Percentiles rank a stretch among this genome's conserved stretches.
phyloP scores from a whole-genome alignment of 2,888 invertebrate species.

The Melanostoma scalare region DNA sequence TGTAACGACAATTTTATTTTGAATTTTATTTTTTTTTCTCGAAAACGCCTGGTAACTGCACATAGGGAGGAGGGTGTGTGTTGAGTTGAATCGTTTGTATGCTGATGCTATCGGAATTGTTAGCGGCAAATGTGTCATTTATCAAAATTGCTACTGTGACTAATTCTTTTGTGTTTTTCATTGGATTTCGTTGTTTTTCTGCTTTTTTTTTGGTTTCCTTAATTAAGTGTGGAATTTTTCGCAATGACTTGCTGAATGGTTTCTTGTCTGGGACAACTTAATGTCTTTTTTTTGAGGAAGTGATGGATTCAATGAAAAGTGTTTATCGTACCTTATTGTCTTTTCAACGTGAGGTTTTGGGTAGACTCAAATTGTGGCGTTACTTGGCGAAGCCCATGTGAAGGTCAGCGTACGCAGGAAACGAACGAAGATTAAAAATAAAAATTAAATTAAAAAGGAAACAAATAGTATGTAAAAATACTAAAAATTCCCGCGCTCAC shows the following conservation, averaged over 20 bases:
- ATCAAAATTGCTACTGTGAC: slow-evolving; percentile 68
- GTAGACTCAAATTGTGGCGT: too few relatives aligned
- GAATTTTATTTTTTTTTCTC: slow-evolving; percentile 22
- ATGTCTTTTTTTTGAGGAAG: slow-evolving; percentile 22
- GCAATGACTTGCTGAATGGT: slow-evolving; percentile 21
- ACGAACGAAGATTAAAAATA: too few relatives aligned
- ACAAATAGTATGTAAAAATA: too few relatives aligned
- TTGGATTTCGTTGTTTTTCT: slow-evolving; percentile 18
- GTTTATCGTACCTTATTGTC: not conserved
- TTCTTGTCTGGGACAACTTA: slow-evolving; percentile 16
- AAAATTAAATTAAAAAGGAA: too few relatives aligned
- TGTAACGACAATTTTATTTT: slow-evolving; percentile 69
- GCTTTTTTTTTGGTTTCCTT: slow-evolving; percentile 40
- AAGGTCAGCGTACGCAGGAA: too few relatives aligned
- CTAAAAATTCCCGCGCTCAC: too few relatives aligned
- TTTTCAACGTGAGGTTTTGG: not conserved
- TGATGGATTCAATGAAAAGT: not conserved
- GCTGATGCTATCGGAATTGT: slow-evolving; percentile 33
- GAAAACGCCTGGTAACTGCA: not conserved
- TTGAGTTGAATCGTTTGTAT: slow-evolving; percentile 14
- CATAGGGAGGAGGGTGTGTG: slow-evolving; percentile 31
- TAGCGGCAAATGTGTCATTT: slow-evolving; percentile 66
- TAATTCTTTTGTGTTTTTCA: slow-evolving; percentile 55
- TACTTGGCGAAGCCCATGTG: too few relatives aligned
- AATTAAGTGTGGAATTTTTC: slow-evolving; percentile 68